Evolutionary conservation across 1,140 invertebrate genomes (phyloP), one percentile per base, ranked within the genome.

Genomic region (Saxidomus purpurata): DNA sequence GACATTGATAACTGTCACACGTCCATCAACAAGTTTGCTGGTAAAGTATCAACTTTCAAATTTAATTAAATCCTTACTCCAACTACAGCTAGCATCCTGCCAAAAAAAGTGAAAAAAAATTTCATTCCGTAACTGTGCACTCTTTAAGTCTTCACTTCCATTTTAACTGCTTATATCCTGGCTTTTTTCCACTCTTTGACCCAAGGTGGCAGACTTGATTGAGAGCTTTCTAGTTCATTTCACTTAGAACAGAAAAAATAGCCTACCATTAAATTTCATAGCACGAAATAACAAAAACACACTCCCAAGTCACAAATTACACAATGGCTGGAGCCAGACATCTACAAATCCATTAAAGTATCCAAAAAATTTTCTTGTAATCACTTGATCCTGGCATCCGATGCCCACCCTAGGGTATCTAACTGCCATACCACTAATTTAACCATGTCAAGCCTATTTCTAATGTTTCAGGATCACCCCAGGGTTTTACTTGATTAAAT

Each of bases 401-500:
- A 31, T 67, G 28, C 31, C 31, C 25, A 67, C 25, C 61, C 25
- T 28, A 15, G 61, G 31, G 61, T 31, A 31, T 59, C 25, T 36
- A 67, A 28, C 25, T 28, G 25, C 31, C 11, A 36, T 28, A 11
- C n/a, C n/a, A n/a, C 61, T 67, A 67, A 67, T 67, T 67, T 22
- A 67, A 67, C 61, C n/a, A 67, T 67, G 61, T 31, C 22, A 67
- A 36, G 28, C 25, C 31, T 31, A 67, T 67, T 67, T 67, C 61
- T 67, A 67, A 8, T 31, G 11, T 36, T 67, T 67, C 31, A 67
- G n/a, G 15, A 31, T 67, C 61, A 67, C 61, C 61, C 61, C 31
- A 67, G 61, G 61, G 61, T 31, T 67, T 67, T 67, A 31, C n/a
- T 36, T 13, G 61, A 67, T 67, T 67, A 67, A 67, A 67, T 67